phyloP scores from a whole-genome alignment of 2,797 vertebrate genomes.

The Pristis pectinata region DNA sequence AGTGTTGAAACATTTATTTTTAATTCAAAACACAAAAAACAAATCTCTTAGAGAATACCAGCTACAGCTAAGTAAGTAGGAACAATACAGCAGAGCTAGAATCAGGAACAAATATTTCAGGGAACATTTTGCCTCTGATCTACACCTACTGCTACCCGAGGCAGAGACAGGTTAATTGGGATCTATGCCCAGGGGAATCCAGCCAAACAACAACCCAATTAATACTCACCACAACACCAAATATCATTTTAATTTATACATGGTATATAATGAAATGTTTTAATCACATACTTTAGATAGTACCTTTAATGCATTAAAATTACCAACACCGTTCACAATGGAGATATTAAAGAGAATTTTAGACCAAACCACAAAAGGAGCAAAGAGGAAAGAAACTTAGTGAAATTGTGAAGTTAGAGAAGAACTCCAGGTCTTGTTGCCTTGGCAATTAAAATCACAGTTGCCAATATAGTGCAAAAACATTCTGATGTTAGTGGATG shows the following conservation, averaged over 20 bases:
- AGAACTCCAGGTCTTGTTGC: too few species aligned
- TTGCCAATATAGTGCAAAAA: neutral
- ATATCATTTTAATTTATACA: neutral
- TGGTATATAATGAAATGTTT: neutral
- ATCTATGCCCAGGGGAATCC: neutral
- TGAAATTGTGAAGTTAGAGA: too few species aligned
- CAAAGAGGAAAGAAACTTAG: too few species aligned
- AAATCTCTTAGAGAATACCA: too few species aligned
- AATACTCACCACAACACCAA: neutral
- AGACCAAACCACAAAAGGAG: too few species aligned
- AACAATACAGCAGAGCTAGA: neutral
- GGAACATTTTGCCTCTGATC: neutral
- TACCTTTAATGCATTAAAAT: too few species aligned
- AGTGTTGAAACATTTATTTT: too few species aligned
- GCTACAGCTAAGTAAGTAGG: neutral
- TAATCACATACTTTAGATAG: too few species aligned
- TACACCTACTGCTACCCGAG: neutral
- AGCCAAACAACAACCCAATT: neutral
- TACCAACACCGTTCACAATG: too few species aligned
- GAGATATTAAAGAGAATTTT: too few species aligned
- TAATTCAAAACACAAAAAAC: too few species aligned
- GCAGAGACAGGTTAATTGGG: neutral
- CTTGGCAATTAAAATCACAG: too few species aligned
- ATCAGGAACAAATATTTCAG: neutral
- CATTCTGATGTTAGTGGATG: neutral